Evolutionary conservation across 2,888 invertebrate species (phyloP).

Genomic region (Stenotaenia linearis): DNA sequence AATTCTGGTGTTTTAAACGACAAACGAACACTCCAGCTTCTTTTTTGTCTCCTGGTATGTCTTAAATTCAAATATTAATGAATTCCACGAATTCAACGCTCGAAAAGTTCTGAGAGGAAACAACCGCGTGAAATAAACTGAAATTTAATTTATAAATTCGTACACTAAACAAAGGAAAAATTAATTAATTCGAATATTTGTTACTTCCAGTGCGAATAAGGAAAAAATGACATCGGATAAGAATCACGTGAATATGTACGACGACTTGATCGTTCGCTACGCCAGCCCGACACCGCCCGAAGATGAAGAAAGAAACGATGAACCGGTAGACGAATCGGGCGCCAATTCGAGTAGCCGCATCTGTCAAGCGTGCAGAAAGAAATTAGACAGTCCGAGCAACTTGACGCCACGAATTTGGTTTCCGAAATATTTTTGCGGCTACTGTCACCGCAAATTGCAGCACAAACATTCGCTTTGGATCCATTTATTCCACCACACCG

Average conservation of each 20-base stretch:
- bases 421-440: constrained; percentile 26
- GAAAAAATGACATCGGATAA: background rate
- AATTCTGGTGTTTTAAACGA: background rate
- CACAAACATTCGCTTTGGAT: constrained; percentile 24
- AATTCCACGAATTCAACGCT: background rate
- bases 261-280: background rate
- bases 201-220: background rate
- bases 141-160: too few species aligned
- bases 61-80: background rate
- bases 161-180: background rate
- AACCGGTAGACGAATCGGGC: background rate
- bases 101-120: too few species aligned
- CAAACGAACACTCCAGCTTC: background rate
- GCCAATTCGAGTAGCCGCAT: background rate
- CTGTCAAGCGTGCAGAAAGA: constrained; percentile 9
- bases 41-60: background rate
- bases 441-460: constrained; percentile 27
- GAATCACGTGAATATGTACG: constrained; percentile 21
- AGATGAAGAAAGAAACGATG: background rate
- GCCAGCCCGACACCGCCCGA: background rate
- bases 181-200: background rate
- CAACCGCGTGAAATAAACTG: too few species aligned
- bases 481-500: constrained; percentile 21
- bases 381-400: background rate
- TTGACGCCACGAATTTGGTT: background rate